Base-by-base conservation (phyloP, 2,888 invertebrate species). In the Uloborus plumipes region DNA sequence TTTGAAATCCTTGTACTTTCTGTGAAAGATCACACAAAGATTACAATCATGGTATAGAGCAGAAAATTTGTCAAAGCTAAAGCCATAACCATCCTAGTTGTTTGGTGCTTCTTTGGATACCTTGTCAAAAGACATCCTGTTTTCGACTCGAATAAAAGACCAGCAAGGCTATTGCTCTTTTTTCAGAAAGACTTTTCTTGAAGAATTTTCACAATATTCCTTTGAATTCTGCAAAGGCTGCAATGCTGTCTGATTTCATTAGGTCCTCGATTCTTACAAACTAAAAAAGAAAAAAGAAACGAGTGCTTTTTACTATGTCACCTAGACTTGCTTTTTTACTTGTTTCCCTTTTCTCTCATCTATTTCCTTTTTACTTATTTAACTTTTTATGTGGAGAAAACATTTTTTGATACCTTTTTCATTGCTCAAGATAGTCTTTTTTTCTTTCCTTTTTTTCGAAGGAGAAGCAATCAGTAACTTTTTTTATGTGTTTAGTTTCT, bases 171-270 rank as follows among this genome's bases (percentile, higher is more conserved):
- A 39, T 39, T 39, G 39, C 39, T 39, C 39, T 39, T 39, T 31
- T 39, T 39, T 39, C 39, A 11, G 11, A 39, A 9, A 39, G 39
- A 39, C 39, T 39, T 39, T 39, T 9, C 39, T 39, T 11, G 11
- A 2, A 39, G 39, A 9, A 39, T 39, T 39, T 39, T 39, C 39
- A 39, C 39, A 39, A 39, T 39, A 39, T 39, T 65, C 31, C 64
- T 77, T 77, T 77, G 77, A 77, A 77, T 70, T 77, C 71, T 49
- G 64, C 51, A 39, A 49, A 65, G 70, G 71, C 71, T 71, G 77
- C 14, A 65, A 31, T 49, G 71, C 62, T 77, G 70, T 71, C 77
- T 20, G 70, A 64, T 77, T 77, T 71, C 77, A 77, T 77, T 77
- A 77, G 77, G 71, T 47, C 77, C 39, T 39, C 7, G 39, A 39